Percentiles rank a stretch among this genome's conserved stretches.
Conservation (phyloP, 2,888 invertebrate genomes). For the Lycaena phlaeas region DNA sequence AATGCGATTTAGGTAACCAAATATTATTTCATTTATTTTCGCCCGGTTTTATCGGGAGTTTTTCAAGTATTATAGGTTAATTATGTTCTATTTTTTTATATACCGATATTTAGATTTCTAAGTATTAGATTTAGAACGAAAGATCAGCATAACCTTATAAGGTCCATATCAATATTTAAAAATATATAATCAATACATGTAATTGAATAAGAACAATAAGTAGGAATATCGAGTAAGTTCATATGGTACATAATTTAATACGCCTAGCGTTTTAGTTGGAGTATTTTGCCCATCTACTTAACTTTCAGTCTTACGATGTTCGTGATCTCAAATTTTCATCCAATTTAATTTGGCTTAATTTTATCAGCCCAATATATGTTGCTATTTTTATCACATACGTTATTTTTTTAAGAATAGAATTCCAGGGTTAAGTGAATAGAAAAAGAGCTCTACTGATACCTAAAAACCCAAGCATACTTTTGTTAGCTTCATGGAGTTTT, state of each 20-base stretch:
- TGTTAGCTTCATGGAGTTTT: no score
- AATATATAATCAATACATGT: conserved; percentile 65
- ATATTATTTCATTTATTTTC: conserved; percentile 43
- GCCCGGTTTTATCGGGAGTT: conserved; percentile 63
- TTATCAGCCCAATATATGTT: not conserved
- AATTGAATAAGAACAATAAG: conserved; percentile 66
- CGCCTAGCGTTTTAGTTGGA: conserved; percentile 57
- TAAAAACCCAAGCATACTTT: no score
- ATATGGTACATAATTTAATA: conserved; percentile 26
- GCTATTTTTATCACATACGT: no score
- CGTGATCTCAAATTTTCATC: conserved; percentile 18
- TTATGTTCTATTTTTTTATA: conserved; percentile 29
- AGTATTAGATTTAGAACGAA: conserved; percentile 41
- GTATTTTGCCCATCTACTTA: conserved; percentile 15
- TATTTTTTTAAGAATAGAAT: no score
- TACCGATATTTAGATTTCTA: conserved; percentile 31
- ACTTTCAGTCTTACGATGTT: conserved; percentile 5
- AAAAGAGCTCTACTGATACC: no score
- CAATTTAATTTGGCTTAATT: conserved; percentile 6
- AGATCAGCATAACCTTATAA: conserved; percentile 62
- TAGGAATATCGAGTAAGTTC: conserved; percentile 50
- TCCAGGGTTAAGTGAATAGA: no score
- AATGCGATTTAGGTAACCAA: conserved; percentile 55
- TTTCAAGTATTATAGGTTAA: conserved; percentile 64
- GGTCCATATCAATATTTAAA: conserved; percentile 72